phyloP scores from a whole-genome alignment of 2,888 invertebrate species.

The Lithodes maja region DNA sequence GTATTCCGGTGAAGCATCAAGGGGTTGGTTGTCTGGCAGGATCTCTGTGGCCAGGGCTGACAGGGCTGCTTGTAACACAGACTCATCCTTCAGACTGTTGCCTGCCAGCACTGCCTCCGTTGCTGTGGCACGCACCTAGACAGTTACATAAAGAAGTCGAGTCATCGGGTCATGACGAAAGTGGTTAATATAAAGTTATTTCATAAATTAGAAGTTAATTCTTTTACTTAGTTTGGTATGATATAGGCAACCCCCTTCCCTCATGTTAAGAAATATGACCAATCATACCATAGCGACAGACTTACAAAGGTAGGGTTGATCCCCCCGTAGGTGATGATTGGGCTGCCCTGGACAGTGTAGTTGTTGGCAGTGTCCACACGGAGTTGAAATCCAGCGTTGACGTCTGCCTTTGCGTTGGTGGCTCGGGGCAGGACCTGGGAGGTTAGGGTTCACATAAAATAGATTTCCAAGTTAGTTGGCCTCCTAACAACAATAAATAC shows the following conservation, averaged over 20 bases:
- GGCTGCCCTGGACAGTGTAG: slow-evolving; percentile 41
- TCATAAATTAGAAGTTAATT: too few species aligned
- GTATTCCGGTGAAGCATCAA: slow-evolving; percentile 54
- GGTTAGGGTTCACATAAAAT: neutral
- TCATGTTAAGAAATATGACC: too few species aligned
- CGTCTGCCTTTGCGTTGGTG: slow-evolving; percentile 37
- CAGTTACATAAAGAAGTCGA: neutral
- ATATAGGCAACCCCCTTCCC: too few species aligned
- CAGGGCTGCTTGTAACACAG: slow-evolving; percentile 57
- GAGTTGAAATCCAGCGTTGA: slow-evolving; percentile 41
- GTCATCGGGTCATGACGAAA: too few species aligned
- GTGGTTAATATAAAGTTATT: too few species aligned
- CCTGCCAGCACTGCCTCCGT: slow-evolving; percentile 69
- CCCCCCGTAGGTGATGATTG: slow-evolving; percentile 47
- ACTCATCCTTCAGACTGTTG: slow-evolving; percentile 70
- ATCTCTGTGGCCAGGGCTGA: slow-evolving; percentile 52
- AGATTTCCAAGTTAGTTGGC: too few species aligned
- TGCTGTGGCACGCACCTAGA: slow-evolving; percentile 62
- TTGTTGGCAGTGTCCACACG: slow-evolving; percentile 33
- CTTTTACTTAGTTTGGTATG: too few species aligned
- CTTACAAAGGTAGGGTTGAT: slow-evolving; percentile 51
- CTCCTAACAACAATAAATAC: too few species aligned
- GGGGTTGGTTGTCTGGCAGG: slow-evolving; percentile 33
- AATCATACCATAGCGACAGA: too few species aligned
- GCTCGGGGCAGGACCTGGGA: slow-evolving; percentile 31